Conservation (phyloP, 2,113 vertebrate species). For the Scatophagus argus region DNA sequence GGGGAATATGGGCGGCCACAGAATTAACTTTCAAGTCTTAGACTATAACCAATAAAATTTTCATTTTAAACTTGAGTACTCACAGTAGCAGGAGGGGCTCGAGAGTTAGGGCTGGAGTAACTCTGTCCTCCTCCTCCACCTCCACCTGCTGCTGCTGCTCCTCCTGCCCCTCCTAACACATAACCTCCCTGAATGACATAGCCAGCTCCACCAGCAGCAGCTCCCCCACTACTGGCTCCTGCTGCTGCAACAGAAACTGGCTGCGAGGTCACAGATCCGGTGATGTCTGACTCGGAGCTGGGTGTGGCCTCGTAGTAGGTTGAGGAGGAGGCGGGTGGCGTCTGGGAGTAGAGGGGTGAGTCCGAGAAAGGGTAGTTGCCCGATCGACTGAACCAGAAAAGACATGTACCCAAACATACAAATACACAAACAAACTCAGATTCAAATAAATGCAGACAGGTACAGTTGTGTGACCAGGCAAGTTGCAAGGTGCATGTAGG, state of each 20-base stretch:
- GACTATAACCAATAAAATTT: background rate
- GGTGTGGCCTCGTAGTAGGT: conserved; percentile 87
- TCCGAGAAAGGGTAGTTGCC: conserved; percentile 88
- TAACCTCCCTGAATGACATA: conserved; percentile 90
- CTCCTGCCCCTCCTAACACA: conserved; percentile 83
- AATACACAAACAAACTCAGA: background rate
- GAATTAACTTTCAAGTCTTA: background rate
- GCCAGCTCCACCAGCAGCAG: conserved; percentile 69
- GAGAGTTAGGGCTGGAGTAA: conserved; percentile 89
- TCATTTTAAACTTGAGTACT: conserved; percentile 67
- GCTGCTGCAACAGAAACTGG: conserved; percentile 78
- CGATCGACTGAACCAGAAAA: conserved; percentile 83
- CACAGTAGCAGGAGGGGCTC: conserved; percentile 92
- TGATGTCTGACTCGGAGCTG: conserved; percentile 85
- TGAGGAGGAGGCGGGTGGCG: conserved; percentile 81
- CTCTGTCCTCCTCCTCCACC: conserved; percentile 82
- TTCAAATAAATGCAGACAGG: background rate
- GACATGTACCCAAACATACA: background rate
- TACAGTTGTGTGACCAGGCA: background rate
- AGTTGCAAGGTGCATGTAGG: background rate
- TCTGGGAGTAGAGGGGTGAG: conserved; percentile 88
- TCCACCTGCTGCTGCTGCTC: conserved; percentile 55
- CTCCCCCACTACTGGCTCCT: conserved; percentile 54
- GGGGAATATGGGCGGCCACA: background rate
- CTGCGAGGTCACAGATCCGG: conserved; percentile 84